A percentile compares a stretch with the other conserved stretches of the same genome.
Conservation (phyloP, 2,888 invertebrate species). For the Diarsia rubi region DNA sequence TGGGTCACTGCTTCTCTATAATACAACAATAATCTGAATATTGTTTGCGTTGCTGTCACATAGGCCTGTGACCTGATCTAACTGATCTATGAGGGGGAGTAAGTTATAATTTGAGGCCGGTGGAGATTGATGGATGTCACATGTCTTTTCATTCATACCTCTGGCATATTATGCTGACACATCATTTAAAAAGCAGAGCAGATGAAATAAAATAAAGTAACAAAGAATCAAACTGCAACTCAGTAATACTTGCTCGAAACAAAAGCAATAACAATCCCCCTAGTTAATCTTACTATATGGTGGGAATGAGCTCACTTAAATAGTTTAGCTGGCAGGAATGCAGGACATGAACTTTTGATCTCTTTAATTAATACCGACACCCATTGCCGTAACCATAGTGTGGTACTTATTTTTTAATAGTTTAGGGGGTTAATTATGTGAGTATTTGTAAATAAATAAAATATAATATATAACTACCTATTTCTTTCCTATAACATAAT, state of each 20-base stretch:
- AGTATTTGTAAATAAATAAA: background rate
- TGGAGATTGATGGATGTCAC: background rate
- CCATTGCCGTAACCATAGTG: background rate
- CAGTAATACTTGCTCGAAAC: background rate
- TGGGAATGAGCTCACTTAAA: constrained; percentile 38
- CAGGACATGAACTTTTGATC: constrained; percentile 43
- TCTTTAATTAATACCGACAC: constrained; percentile 32
- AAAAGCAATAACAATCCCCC: constrained; percentile 23
- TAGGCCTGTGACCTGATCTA: too few species aligned
- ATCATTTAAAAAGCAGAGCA: too few species aligned
- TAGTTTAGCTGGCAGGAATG: constrained; percentile 17
- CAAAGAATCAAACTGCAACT: too few species aligned
- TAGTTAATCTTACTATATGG: constrained; percentile 2
- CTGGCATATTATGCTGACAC: too few species aligned
- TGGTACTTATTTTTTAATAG: constrained; percentile 8
- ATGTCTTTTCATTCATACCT: too few species aligned
- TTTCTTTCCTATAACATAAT: background rate
- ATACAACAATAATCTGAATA: too few species aligned
- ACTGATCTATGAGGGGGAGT: background rate
- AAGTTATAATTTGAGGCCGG: background rate
- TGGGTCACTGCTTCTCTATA: too few species aligned
- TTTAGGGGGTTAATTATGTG: background rate
- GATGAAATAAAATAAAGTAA: too few species aligned
- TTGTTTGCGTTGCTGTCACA: too few species aligned
- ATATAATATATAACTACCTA: background rate